Percentiles rank a stretch among this genome's conserved stretches.
phyloP scores from a whole-genome alignment of 1,140 invertebrate species.

The Caenorhabditis remanei region DNA sequence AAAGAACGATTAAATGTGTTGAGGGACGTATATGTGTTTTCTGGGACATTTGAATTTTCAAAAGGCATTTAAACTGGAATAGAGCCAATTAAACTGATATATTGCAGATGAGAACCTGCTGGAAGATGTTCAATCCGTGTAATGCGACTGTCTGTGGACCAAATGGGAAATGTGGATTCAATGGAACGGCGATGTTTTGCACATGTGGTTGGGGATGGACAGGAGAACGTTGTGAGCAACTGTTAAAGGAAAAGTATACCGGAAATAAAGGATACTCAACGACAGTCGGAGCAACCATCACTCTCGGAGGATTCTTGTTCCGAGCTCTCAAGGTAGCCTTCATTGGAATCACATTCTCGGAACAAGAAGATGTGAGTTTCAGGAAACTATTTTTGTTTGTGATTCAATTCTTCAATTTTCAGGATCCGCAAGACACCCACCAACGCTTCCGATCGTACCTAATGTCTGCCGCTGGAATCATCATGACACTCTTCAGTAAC shows the following conservation, averaged over 20 bases:
- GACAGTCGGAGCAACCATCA: not conserved
- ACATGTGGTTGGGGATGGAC: not conserved
- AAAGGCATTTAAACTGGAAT: too few species aligned
- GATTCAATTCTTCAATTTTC: too few species aligned
- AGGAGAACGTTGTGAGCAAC: not conserved
- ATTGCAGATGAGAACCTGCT: not conserved
- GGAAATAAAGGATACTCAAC: not conserved
- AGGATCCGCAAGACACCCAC: slow-evolving; percentile 12
- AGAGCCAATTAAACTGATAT: too few species aligned
- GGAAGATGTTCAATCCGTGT: not conserved
- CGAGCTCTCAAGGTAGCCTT: not conserved
- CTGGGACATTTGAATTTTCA: too few species aligned
- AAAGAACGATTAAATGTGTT: too few species aligned
- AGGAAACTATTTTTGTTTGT: not conserved
- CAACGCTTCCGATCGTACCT: not conserved
- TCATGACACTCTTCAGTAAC: not conserved
- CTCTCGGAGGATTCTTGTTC: not conserved
- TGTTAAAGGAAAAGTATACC: not conserved
- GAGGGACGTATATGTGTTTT: too few species aligned
- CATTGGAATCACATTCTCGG: not conserved
- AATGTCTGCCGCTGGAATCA: not conserved
- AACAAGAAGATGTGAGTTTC: not conserved
- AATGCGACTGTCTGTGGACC: not conserved
- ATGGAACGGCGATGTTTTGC: not conserved
- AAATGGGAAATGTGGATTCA: not conserved